A percentile compares a stretch with the other conserved stretches of the same genome.
phyloP scores from a whole-genome alignment of 1,140 invertebrate genomes.

The Brachionus plicatilis region DNA sequence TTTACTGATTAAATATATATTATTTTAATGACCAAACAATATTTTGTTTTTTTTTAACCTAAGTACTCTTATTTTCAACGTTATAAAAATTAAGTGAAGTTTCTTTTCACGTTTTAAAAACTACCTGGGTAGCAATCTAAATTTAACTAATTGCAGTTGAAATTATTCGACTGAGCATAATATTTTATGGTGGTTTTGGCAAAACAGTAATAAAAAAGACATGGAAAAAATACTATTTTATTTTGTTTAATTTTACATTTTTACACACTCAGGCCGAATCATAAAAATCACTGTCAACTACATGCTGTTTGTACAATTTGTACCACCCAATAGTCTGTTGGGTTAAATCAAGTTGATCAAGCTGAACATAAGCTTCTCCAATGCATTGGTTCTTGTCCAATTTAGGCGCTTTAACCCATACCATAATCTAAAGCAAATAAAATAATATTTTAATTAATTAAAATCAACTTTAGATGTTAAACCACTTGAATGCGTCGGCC shows the following conservation, averaged over 20 bases:
- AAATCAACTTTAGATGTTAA: conserved; percentile 58
- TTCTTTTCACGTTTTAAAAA: no score
- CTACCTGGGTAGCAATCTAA: no score
- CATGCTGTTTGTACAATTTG: conserved; percentile 65
- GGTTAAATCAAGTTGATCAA: conserved; percentile 71
- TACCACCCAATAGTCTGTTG: conserved; percentile 74
- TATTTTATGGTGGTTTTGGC: no score
- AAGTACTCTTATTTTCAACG: no score
- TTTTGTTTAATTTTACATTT: not conserved
- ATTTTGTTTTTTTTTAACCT: no score
- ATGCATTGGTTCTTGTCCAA: conserved; percentile 74
- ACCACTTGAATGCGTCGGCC: conserved; percentile 71
- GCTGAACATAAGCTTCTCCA: conserved; percentile 74
- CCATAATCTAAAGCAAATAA: conserved; percentile 60
- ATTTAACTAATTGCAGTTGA: no score
- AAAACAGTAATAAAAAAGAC: not conserved
- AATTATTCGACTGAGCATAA: no score
- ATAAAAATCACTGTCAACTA: conserved; percentile 46
- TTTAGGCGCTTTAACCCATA: conserved; percentile 78
- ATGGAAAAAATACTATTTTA: not conserved
- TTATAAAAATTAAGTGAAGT: no score
- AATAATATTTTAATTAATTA: not conserved
- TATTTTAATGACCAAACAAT: no score
- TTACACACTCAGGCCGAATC: conserved; percentile 42
- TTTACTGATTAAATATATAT: no score